Evolutionary conservation across 2,888 invertebrate species (phyloP).

Genomic region (Papilio gigon): DNA sequence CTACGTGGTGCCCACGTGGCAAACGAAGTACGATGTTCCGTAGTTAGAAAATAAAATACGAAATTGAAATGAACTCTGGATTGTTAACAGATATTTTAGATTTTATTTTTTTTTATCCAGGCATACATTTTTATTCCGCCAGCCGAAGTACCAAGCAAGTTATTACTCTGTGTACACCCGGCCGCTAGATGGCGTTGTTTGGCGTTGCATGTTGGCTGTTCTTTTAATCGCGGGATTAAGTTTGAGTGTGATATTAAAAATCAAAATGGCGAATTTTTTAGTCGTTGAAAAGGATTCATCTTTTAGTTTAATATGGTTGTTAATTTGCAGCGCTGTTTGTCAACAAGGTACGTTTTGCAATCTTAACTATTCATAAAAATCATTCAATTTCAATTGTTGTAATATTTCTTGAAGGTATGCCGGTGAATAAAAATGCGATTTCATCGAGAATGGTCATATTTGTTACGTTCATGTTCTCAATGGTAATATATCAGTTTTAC

Average conservation of each 20-base stretch:
- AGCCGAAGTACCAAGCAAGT: slow-evolving; percentile 83
- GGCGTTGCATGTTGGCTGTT: slow-evolving; percentile 75
- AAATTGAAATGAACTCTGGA: background rate
- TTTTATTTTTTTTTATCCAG: slow-evolving; percentile 60
- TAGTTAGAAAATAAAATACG: background rate
- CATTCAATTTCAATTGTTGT: too few species aligned
- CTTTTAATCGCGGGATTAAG: slow-evolving; percentile 55
- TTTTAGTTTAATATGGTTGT: slow-evolving; percentile 72
- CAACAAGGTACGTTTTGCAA: slow-evolving; percentile 68
- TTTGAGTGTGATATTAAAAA: slow-evolving; percentile 56
- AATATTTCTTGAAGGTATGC: slow-evolving; percentile 62
- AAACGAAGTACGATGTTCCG: slow-evolving; percentile 75
- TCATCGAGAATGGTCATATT: slow-evolving; percentile 81
- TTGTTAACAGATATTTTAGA: background rate
- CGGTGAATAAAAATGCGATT: slow-evolving; percentile 66
- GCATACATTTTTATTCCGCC: slow-evolving; percentile 85
- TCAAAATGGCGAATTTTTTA: slow-evolving; percentile 47
- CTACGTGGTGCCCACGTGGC: slow-evolving; percentile 84
- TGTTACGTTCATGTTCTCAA: slow-evolving; percentile 80
- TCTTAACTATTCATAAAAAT: background rate
- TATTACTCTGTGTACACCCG: slow-evolving; percentile 84
- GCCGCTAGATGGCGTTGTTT: slow-evolving; percentile 83
- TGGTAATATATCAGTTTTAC: slow-evolving; percentile 86
- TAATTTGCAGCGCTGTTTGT: slow-evolving; percentile 72
- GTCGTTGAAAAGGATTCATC: slow-evolving; percentile 63